Percentiles rank a stretch among this genome's conserved stretches.
phyloP scores from a whole-genome alignment of 2,113 vertebrate species.

The Tupaia tana region DNA sequence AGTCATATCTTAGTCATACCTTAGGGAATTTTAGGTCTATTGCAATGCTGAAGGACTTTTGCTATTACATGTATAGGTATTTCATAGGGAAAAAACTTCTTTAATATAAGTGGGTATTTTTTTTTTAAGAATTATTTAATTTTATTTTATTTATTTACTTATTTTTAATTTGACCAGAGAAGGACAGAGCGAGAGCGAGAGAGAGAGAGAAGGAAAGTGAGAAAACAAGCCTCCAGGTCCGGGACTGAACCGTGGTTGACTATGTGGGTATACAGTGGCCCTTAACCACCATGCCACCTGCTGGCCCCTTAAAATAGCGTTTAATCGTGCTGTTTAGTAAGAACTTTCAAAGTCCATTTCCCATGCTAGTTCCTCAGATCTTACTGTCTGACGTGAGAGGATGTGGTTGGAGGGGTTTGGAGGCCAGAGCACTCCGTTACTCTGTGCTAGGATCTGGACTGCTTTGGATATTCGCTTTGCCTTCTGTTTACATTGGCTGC shows the following conservation, averaged over 20 bases:
- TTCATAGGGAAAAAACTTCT: not conserved
- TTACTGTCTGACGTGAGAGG: not conserved
- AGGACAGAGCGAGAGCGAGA: too few relatives aligned
- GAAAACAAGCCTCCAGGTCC: too few relatives aligned
- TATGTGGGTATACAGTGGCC: too few relatives aligned
- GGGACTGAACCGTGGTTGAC: too few relatives aligned
- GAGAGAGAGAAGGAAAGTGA: too few relatives aligned
- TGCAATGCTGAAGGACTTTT: not conserved
- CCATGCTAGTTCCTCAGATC: not conserved
- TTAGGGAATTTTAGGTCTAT: not conserved
- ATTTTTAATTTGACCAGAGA: too few relatives aligned
- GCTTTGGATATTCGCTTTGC: not conserved
- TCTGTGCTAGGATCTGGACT: not conserved
- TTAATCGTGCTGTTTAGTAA: not conserved
- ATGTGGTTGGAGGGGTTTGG: not conserved
- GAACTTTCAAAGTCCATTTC: not conserved
- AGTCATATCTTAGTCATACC: not conserved
- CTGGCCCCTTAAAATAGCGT: not conserved
- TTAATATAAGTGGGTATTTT: not conserved
- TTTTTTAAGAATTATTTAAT: too few relatives aligned
- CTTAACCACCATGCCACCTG: too few relatives aligned
- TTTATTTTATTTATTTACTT: too few relatives aligned
- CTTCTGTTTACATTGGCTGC: not conserved
- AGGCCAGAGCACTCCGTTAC: not conserved
- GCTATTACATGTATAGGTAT: not conserved